Evolutionary conservation across 2,797 vertebrate genomes (phyloP).

Genomic region (Salarias fasciatus): DNA sequence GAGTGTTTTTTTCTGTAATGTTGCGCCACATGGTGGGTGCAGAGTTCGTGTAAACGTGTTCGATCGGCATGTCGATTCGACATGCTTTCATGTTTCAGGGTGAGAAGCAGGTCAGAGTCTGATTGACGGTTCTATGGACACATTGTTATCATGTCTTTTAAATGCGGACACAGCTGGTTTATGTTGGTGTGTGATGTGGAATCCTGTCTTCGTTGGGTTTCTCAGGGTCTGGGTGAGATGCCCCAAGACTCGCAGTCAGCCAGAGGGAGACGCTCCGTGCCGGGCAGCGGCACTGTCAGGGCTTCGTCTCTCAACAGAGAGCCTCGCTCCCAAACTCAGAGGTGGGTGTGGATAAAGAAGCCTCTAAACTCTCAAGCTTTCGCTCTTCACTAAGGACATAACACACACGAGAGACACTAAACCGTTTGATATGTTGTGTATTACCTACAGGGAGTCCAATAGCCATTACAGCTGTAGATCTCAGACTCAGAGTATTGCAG

Average conservation of each 20-base stretch:
- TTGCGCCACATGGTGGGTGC: too few relatives aligned
- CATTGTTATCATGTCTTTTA: too few relatives aligned
- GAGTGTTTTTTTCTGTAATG: not conserved
- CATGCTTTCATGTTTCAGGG: too few relatives aligned
- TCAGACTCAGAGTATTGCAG: conserved; percentile 81
- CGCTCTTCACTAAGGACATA: conserved; percentile 4
- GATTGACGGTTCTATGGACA: too few relatives aligned
- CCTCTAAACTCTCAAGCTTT: not conserved
- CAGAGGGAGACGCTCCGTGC: conserved; percentile 88
- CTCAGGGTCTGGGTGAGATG: conserved; percentile 91
- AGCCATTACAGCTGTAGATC: conserved; percentile 78
- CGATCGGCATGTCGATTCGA: too few relatives aligned
- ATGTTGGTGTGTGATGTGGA: conserved; percentile 2
- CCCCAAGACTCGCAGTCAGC: conserved; percentile 89
- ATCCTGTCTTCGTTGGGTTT: too few relatives aligned
- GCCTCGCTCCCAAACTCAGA: conserved; percentile 78
- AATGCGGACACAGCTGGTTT: conserved; percentile 11
- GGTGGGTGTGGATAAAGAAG: conserved; percentile 73
- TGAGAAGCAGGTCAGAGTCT: too few relatives aligned
- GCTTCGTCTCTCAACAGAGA: conserved; percentile 89
- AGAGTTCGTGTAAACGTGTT: too few relatives aligned
- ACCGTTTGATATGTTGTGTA: conserved; percentile 10
- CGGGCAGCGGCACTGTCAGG: conserved; percentile 83
- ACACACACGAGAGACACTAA: not conserved
- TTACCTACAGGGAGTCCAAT: conserved; percentile 66